These are phyloP conservation scores for Synanthedon andrenaeformis DNA, from an alignment of 2,888 invertebrate species.

Conservation along the genomic window DNA sequence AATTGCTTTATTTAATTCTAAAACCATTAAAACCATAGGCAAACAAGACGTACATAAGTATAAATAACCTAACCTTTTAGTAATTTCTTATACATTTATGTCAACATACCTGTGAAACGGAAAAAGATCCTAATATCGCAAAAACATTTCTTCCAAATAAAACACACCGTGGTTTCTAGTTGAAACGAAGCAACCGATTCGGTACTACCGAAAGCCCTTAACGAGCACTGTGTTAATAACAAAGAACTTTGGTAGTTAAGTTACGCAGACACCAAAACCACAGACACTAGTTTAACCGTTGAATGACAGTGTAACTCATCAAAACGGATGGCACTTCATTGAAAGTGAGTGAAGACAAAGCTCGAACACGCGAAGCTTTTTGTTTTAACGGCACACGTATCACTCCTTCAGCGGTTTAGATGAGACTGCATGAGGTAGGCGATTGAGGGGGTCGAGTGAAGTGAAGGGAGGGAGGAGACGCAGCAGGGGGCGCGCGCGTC, in stretches of 20 bases:
- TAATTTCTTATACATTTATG: background rate
- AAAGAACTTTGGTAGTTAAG: slow-evolving; percentile 12
- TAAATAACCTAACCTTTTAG: too few species aligned
- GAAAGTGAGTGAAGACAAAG: slow-evolving; percentile 43
- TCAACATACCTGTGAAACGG: background rate
- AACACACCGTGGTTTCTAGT: slow-evolving; percentile 7
- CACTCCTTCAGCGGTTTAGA: slow-evolving; percentile 22
- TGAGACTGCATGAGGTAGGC: slow-evolving; percentile 47
- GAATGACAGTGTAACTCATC: slow-evolving; percentile 17
- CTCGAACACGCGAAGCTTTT: slow-evolving; percentile 56
- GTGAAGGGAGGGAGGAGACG: slow-evolving; percentile 11
- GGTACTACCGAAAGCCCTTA: slow-evolving; percentile 42
- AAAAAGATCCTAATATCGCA: slow-evolving; percentile 37
- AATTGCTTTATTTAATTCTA: background rate
- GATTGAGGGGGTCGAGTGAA: slow-evolving; percentile 16
- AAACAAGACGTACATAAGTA: too few species aligned
- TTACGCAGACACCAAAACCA: slow-evolving; percentile 27
- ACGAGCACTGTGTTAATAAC: slow-evolving; percentile 26
- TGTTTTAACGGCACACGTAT: slow-evolving; percentile 20
- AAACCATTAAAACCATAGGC: too few species aligned
- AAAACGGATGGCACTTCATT: slow-evolving; percentile 38
- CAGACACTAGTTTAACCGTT: slow-evolving; percentile 20
- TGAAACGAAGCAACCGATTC: slow-evolving; percentile 40
- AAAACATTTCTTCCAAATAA: slow-evolving; percentile 34
- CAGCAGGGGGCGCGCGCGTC: slow-evolving; percentile 48